Conservation (phyloP, 1,140 invertebrate species). For the Epicauta chinensis region DNA sequence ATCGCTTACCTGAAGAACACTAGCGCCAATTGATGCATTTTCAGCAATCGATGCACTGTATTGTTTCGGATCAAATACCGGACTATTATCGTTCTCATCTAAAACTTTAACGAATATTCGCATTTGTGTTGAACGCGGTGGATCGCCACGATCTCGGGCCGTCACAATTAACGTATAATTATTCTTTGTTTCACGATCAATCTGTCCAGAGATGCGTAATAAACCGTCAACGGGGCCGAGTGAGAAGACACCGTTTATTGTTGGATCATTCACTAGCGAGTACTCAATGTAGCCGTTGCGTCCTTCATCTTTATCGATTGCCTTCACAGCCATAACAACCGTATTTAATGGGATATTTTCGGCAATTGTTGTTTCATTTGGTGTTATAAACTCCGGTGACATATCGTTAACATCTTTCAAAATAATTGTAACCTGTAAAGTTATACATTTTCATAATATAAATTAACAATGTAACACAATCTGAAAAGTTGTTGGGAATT, state of each 20-base stretch:
- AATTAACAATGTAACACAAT: no score
- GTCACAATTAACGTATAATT: conserved; percentile 75
- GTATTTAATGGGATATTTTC: conserved; percentile 88
- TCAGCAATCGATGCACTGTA: conserved; percentile 85
- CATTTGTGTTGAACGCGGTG: conserved; percentile 63
- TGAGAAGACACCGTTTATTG: conserved; percentile 60
- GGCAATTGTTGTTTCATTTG: conserved; percentile 67
- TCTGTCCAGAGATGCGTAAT: conserved; percentile 66
- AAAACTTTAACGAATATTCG: conserved; percentile 68
- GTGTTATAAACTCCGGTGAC: conserved; percentile 81
- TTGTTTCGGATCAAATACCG: conserved; percentile 80
- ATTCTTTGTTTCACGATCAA: conserved; percentile 80
- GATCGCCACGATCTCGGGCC: conserved; percentile 84
- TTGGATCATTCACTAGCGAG: conserved; percentile 55
- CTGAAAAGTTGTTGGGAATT: no score
- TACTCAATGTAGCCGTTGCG: conserved; percentile 91
- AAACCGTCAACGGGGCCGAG: conserved; percentile 84
- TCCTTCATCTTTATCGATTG: conserved; percentile 87
- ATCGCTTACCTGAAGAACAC: conserved; percentile 67
- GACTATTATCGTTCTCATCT: conserved; percentile 93
- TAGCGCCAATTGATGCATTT: conserved; percentile 88
- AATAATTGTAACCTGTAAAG: conserved; percentile 72
- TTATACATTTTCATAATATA: conserved; percentile 9
- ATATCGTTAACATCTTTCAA: conserved; percentile 93
- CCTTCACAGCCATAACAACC: conserved; percentile 84